Conservation (phyloP, 2,797 vertebrate species). For the Pangasius mekongensis region DNA sequence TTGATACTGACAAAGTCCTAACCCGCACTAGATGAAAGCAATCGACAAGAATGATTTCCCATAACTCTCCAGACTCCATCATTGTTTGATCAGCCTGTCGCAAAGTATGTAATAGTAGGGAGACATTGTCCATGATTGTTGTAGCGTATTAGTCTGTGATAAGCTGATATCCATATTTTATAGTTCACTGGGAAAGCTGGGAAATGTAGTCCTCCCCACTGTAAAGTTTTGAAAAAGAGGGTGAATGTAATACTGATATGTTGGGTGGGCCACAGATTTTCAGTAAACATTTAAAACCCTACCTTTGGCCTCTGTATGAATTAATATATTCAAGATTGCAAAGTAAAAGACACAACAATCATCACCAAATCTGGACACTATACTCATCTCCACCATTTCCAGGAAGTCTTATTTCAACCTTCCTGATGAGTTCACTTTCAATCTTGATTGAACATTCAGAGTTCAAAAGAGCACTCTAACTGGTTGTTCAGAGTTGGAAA, state of each 20-base stretch:
- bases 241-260: background rate
- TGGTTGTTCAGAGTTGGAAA: background rate
- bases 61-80: background rate
- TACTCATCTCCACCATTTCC: background rate
- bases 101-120: background rate
- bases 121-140: background rate
- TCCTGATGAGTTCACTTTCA: background rate
- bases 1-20: background rate
- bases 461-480: background rate
- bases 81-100: background rate
- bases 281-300: background rate
- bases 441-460: conserved; percentile 5
- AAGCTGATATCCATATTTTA: background rate
- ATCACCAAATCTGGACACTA: background rate
- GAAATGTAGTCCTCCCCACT: background rate
- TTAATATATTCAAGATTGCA: background rate
- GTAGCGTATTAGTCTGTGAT: background rate
- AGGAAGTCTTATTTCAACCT: background rate
- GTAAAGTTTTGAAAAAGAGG: background rate
- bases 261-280: background rate
- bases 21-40: background rate
- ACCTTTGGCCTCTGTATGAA: background rate
- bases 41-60: background rate
- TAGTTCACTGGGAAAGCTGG: background rate
- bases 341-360: background rate